Evolutionary conservation across 1,140 invertebrate species (phyloP).

Genomic region (Diprion similis): DNA sequence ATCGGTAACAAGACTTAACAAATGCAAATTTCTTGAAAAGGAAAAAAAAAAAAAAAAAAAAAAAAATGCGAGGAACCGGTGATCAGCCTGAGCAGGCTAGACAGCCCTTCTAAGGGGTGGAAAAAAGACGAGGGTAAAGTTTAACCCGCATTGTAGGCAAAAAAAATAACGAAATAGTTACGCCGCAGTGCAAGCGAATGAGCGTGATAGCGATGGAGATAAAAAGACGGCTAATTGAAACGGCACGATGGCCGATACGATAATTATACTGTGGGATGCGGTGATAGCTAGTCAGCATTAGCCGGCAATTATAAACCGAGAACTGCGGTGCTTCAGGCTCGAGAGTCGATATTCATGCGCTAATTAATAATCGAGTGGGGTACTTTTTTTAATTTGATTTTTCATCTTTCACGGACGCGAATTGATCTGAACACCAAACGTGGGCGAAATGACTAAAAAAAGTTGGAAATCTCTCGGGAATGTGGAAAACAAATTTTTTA

Average conservation of each 20-base stretch:
- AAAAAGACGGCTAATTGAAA: neutral
- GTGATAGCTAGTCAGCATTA: slow-evolving; percentile 5
- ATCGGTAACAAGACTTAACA: too few species aligned
- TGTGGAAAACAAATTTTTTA: too few species aligned
- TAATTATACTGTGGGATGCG: neutral
- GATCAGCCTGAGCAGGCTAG: too few species aligned
- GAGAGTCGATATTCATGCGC: neutral
- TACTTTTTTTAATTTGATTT: neutral
- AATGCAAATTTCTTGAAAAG: too few species aligned
- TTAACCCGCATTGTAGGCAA: neutral
- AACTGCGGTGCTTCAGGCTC: neutral
- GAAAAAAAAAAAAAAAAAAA: too few species aligned
- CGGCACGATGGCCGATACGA: neutral
- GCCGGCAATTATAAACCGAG: neutral
- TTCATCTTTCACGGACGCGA: neutral
- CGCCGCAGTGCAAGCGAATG: too few species aligned
- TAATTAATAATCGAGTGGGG: neutral
- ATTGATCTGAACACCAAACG: too few species aligned
- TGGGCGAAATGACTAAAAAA: too few species aligned
- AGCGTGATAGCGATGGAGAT: too few species aligned
- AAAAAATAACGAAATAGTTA: neutral
- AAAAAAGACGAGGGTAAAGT: neutral
- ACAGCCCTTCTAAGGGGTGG: too few species aligned
- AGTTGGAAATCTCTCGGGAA: too few species aligned
- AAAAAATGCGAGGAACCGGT: too few species aligned